Evolutionary conservation across 2,797 vertebrate species (phyloP).

Genomic region (Cuculus canorus): DNA sequence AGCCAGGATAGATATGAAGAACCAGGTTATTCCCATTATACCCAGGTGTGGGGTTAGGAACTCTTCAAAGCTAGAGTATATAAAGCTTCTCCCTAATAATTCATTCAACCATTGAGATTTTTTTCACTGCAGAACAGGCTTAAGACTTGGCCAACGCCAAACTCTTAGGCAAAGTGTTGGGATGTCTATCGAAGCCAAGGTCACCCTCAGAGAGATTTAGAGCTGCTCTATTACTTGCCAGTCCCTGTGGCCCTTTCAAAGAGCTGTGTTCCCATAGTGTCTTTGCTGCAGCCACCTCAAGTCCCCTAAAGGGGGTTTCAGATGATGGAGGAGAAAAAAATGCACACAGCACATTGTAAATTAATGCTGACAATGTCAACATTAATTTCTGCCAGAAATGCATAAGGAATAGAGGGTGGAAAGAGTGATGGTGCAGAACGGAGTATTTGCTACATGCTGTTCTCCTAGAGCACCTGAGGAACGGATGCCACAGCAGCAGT

Average conservation of each 20-base stretch:
- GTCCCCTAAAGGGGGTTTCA: slow-evolving; percentile 26
- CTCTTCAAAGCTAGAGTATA: neutral
- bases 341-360: neutral
- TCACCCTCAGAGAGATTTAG: slow-evolving; percentile 19
- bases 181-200: neutral
- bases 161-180: neutral
- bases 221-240: neutral
- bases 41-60: neutral
- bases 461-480: neutral
- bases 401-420: neutral
- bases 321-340: neutral
- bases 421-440: neutral
- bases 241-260: neutral
- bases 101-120: neutral
- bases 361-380: slow-evolving; percentile 34
- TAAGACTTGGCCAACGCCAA: neutral
- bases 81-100: neutral
- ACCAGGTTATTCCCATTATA: neutral
- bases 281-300: slow-evolving; percentile 19
- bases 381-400: slow-evolving; percentile 46
- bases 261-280: neutral
- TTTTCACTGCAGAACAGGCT: neutral
- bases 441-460: neutral
- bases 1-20: neutral
- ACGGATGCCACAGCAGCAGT: neutral